Evolutionary conservation across 2,113 vertebrate genomes (phyloP), one percentile per base, ranked within the genome.

Genomic region (Toxostoma redivivum): DNA sequence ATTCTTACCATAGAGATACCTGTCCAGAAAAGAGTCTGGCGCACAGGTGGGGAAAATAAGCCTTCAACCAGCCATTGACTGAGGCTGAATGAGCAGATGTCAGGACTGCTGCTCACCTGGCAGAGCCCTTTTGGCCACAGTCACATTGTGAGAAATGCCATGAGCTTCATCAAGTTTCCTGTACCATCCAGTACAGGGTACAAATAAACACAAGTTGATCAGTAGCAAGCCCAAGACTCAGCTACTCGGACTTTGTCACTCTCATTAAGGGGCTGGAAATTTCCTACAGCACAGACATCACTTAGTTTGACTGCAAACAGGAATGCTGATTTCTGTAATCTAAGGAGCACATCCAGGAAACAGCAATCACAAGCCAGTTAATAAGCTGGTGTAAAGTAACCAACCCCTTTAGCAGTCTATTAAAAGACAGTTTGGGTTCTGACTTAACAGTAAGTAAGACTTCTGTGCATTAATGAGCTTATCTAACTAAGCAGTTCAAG

Each of bases 371-470:
- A 88, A 84, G 72, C 57, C 85, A 94, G 64, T 44, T 47, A 45
- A 30, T 95, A 90, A 94, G 86, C 88, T 84, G 65, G 69, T 30
- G 72, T 81, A 95, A 88, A 93, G 30, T 60, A 90, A 93, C 60
- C 93, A 93, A 90, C 77, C 67, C 86, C 69, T 96, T 94, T 74
- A 96, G 88, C 14, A 86, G 65, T 86, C 95, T 96, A 96, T 96
- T 96, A 97, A 96, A 97, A 94, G 95, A 81, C 78, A 93, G 88
- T 96, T 92, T 95, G 90, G 86, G 69, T 88, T 92, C 95, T 88
- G 93, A 94, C 90, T 96, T 96, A 86, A 88, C 60, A 78, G 76
- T 62, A 88, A 95, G 72, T 38, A 76, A 95, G 82, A 78, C 86
- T 88, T 86, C 76, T 88, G 90, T 88, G 90, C 92, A 86, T 93